Evolutionary conservation across 1,140 invertebrate species (phyloP), one percentile per base, ranked within the genome.

Genomic region (Melipona quadrifasciata): DNA sequence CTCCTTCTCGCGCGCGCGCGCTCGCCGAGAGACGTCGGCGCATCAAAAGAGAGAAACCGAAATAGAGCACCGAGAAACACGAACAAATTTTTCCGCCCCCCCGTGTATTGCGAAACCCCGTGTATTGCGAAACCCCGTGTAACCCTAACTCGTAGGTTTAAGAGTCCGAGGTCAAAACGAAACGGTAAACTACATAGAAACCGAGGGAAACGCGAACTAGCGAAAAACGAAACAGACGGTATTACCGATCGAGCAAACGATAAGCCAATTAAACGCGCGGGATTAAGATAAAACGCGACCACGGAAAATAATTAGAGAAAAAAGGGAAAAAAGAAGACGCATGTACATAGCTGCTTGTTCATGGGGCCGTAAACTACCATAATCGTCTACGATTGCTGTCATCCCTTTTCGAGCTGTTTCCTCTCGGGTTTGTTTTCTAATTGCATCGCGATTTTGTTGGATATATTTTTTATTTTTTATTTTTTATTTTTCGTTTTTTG

Each of bases 321-420:
- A 24, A 61, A 1, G n/a, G 3, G 14, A 34, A 34, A 2, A 67
- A 55, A 64, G 81, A 61, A 74, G 70, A 77, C 73, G 82, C 73
- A 81, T 90, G 88, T 91, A 92, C 82, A 92, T 92, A 92, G 77
- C 53, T 77, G 91, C 90, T 91, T 91, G 77, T 86, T 85, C 87
- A 81, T 84, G 85, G 73, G 39, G 77, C 80, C 83, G 80, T 84
- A 87, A 80, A 89, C 2, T 76, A 90, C 85, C 79, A 61, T 89
- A 89, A 83, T 17, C 76, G 78, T 84, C 77, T 88, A 80, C 80
- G 70, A 81, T 87, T 85, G 86, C 79, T 86, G 72, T 84, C 65
- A 53, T n/a, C 27, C 39, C 61, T 6, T 53, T 47, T 47, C 39
- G 17, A 75, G 1, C n/a, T 27, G 0, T 17, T 27, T 21, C n/a